Evolutionary conservation across 2,797 vertebrate genomes (phyloP), one percentile per base, ranked within the genome.

Genomic region (Malacoraja senta): DNA sequence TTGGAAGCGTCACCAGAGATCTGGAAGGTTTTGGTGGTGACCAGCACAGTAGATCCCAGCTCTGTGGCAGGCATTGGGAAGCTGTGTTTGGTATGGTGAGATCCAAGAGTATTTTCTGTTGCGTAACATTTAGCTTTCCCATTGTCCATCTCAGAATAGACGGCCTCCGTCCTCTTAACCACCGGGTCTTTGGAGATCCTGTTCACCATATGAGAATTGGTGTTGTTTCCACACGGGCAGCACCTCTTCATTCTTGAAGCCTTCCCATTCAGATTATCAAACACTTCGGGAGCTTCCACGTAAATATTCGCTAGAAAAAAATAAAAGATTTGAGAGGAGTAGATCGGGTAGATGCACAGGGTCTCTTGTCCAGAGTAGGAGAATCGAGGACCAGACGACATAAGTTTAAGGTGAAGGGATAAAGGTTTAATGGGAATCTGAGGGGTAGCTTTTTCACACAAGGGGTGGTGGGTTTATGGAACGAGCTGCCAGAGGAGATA

Each of bases 1-100:
- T 83, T 4, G 44, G 26, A 15, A 29, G 12, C 9, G 2, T 13
- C 44, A 12, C 44, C 17, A 19, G n/a, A 9, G 7, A 9, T 94
- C 93, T 96, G 95, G 35, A 94, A 95, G 2, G 96, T 97, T 95
- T 97, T 97, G 83, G 96, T 96, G 94, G 96, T 97, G 94, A 97
- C 96, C 93, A 97, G 94, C 0, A 95, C 95, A 0, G 96, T 95
- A 91, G 96, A 95, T 0, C 96, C 96, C 93, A 97, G 95, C 94
- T 97, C 96, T 0, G 96, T 97, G 94, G 96, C 96, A 0, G 96
- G 96, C 94, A 97, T 94, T 0, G 96, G 96, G 93, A 97, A 93
- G 68, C 95, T 38, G 1, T 96, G 96, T 24, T 93, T 21, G 24
- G 95, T 94, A 78, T n/a, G 8, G 0, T 32, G 0, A 1, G 10